phyloP scores from a whole-genome alignment of 2,113 vertebrate genomes.

The Ictalurus punctatus region DNA sequence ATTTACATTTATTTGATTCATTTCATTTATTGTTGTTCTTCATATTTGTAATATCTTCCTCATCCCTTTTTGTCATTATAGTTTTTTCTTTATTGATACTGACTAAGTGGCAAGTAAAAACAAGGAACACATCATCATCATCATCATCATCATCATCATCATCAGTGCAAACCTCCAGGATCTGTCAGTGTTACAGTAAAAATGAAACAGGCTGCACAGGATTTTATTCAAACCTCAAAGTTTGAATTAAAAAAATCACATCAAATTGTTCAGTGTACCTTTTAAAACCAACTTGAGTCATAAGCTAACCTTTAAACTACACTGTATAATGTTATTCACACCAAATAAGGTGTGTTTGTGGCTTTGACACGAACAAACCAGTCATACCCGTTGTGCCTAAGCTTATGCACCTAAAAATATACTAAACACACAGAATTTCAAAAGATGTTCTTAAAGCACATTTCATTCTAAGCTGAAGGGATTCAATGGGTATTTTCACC shows the following conservation, averaged over 20 bases:
- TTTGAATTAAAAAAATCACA: not conserved
- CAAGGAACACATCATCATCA: not conserved
- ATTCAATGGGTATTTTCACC: not conserved
- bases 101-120: not conserved
- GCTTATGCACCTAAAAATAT: not conserved
- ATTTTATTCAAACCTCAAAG: not conserved
- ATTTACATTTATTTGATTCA: not conserved
- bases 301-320: not conserved
- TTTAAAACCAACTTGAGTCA: not conserved
- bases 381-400: not conserved
- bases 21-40: not conserved
- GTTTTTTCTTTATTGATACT: not conserved
- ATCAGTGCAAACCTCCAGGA: not conserved
- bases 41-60: not conserved
- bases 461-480: not conserved
- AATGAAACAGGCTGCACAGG: not conserved
- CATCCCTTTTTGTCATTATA: not conserved
- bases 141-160: not conserved
- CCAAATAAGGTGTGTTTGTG: not conserved
- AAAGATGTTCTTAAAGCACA: not conserved
- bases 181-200: not conserved
- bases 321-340: not conserved
- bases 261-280: not conserved
- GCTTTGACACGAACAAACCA: not conserved
- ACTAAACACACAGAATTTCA: not conserved